phyloP scores from a whole-genome alignment of 2,888 invertebrate genomes.

The Drosophila nigricruria region DNA sequence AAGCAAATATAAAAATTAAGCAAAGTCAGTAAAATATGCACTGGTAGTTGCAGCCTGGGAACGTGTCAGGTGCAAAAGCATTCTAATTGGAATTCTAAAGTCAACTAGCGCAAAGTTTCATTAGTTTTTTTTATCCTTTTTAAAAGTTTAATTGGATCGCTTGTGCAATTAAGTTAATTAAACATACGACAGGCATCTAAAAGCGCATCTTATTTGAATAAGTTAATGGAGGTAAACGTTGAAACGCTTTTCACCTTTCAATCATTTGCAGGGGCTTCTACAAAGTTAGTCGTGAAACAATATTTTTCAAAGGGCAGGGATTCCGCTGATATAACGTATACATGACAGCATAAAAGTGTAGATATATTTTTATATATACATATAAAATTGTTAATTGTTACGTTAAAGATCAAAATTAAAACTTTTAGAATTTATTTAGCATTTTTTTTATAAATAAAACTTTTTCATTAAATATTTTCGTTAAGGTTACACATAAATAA shows the following conservation, averaged over 20 bases:
- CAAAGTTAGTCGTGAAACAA: constrained; percentile 5
- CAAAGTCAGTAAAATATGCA: not conserved
- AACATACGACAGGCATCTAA: constrained; percentile 47
- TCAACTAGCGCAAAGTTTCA: constrained; percentile 33
- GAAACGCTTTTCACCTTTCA: constrained; percentile 17
- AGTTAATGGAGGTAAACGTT: constrained; percentile 41
- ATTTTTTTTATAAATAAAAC: not conserved
- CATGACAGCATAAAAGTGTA: too few species aligned
- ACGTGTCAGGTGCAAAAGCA: constrained; percentile 30
- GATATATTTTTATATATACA: not conserved
- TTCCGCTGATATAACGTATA: not conserved
- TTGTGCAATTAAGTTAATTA: constrained; percentile 66
- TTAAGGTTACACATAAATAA: not conserved
- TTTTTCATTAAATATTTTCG: not conserved
- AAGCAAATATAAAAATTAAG: not conserved
- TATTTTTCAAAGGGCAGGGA: not conserved
- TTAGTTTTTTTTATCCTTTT: constrained; percentile 37
- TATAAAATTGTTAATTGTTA: not conserved
- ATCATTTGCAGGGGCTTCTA: constrained; percentile 11
- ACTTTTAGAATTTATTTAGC: not conserved
- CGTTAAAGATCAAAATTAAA: not conserved
- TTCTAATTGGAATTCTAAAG: constrained; percentile 64
- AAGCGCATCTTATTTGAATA: constrained; percentile 41
- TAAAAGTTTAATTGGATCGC: constrained; percentile 59
- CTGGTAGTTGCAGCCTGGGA: not conserved